A percentile compares a stretch with the other conserved stretches of the same genome.
Evolutionary conservation across 2,888 invertebrate species (phyloP).

Genomic region (Nudaria mundana): DNA sequence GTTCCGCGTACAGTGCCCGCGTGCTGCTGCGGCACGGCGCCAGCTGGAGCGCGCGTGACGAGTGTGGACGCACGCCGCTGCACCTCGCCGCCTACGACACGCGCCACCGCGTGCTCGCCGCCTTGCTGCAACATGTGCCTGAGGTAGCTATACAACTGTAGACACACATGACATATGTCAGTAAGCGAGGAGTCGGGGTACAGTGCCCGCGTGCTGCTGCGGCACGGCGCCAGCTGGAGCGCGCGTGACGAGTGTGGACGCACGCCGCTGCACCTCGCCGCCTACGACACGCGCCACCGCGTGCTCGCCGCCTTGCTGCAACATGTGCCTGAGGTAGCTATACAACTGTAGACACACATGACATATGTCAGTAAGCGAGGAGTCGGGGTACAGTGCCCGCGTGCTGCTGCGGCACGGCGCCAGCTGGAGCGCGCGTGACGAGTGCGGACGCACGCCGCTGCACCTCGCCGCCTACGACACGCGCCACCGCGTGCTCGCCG

Average conservation of each 20-base stretch:
- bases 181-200: slow-evolving; percentile 37
- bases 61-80: slow-evolving; percentile 52
- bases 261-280: slow-evolving; percentile 64
- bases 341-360: too few species aligned
- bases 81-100: slow-evolving; percentile 63
- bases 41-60: slow-evolving; percentile 40
- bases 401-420: slow-evolving; percentile 45
- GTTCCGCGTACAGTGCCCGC: slow-evolving; percentile 31
- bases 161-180: slow-evolving; percentile 45
- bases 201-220: slow-evolving; percentile 36
- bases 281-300: slow-evolving; percentile 44
- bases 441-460: slow-evolving; percentile 53
- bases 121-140: slow-evolving; percentile 34
- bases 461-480: slow-evolving; percentile 64
- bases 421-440: slow-evolving; percentile 39
- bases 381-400: slow-evolving; percentile 28
- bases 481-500: slow-evolving; percentile 32
- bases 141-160: too few species aligned
- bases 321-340: slow-evolving; percentile 18
- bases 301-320: slow-evolving; percentile 40
- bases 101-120: slow-evolving; percentile 31
- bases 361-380: too few species aligned
- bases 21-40: slow-evolving; percentile 45
- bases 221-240: slow-evolving; percentile 39
- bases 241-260: slow-evolving; percentile 50